These are phyloP conservation scores for Hemaris fuciformis DNA, from an alignment of 2,888 invertebrate genomes.

Conservation along the genomic window DNA sequence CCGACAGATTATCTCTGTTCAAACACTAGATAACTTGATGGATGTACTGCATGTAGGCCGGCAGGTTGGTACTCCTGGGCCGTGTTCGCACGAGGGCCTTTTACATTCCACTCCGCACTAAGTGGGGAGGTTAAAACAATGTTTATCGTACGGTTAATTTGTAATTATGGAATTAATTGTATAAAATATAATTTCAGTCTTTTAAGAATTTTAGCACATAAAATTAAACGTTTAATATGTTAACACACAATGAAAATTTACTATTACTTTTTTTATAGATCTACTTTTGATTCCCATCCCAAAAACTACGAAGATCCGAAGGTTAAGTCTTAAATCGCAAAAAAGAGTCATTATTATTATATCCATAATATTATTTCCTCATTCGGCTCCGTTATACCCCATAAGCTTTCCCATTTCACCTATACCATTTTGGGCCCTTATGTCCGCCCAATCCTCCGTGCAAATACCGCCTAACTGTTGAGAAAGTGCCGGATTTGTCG, in stretches of 20 bases:
- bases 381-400: no score
- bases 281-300: no score
- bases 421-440: neutral
- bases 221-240: no score
- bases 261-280: no score
- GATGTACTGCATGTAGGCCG: slow-evolving; percentile 29
- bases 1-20: slow-evolving; percentile 46
- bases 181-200: no score
- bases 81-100: slow-evolving; percentile 8
- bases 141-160: neutral
- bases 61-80: slow-evolving; percentile 11
- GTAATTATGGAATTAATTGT: neutral
- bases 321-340: no score
- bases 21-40: slow-evolving; percentile 53
- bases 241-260: no score
- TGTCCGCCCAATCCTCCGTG: neutral
- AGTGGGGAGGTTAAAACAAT: neutral
- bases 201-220: no score
- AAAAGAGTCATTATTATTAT: no score
- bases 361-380: no score
- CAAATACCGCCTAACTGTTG: slow-evolving; percentile 6
- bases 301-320: no score
- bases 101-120: neutral
- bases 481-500: slow-evolving; percentile 5
- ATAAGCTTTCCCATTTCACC: no score